These are phyloP conservation scores for Catharus minimus DNA, from an alignment of 2,113 vertebrate genomes.

Conservation along the genomic window DNA sequence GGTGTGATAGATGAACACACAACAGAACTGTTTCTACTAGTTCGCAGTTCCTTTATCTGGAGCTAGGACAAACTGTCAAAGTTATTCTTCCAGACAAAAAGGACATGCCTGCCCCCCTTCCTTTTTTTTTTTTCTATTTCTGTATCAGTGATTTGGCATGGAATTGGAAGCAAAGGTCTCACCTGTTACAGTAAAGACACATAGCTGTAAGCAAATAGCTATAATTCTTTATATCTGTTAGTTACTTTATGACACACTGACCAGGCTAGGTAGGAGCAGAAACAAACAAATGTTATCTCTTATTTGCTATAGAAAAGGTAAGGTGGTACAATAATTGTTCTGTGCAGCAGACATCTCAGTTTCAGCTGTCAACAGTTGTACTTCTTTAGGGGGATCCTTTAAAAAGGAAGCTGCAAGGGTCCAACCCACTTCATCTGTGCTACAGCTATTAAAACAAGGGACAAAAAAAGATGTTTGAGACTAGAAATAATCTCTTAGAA, in stretches of 20 bases:
- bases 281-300: neutral
- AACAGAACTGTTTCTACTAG: neutral
- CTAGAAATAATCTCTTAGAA: neutral
- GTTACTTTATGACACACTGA: neutral
- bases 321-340: neutral
- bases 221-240: neutral
- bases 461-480: neutral
- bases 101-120: rapidly evolving
- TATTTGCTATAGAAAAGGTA: neutral
- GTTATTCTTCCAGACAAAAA: neutral
- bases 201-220: neutral
- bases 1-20: neutral
- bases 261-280: neutral
- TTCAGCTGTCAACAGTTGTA: neutral
- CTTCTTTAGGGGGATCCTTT: neutral
- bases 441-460: neutral
- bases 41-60: neutral
- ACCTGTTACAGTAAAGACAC: neutral
- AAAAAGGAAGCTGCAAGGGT: neutral
- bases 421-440: neutral
- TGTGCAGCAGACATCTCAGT: neutral
- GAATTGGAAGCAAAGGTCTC: neutral
- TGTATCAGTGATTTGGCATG: neutral
- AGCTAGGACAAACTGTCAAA: neutral
- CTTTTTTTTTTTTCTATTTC: neutral